A percentile compares a stretch with the other conserved stretches of the same genome.
Evolutionary conservation across 2,113 vertebrate species (phyloP).

Genomic region (Sander vitreus): DNA sequence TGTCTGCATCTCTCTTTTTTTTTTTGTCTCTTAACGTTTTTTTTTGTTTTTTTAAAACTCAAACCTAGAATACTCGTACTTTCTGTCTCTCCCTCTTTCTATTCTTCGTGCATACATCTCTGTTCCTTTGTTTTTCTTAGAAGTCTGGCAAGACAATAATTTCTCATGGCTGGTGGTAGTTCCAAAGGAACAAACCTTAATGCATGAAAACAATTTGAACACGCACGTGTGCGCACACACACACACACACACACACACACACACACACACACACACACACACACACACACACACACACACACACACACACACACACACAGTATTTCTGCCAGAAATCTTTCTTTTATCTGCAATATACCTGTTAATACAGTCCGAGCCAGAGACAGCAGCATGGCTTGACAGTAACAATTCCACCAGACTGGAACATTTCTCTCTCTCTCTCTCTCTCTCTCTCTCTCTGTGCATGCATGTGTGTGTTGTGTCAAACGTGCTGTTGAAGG

Average conservation of each 20-base stretch:
- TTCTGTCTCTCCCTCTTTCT: neutral
- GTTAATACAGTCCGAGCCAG: conserved; percentile 52
- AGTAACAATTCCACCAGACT: conserved; percentile 53
- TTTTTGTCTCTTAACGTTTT: neutral
- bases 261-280: conserved; percentile 11
- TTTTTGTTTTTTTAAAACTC: conserved; percentile 21
- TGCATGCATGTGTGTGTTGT: conserved; percentile 16
- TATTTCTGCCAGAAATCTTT: conserved; percentile 38
- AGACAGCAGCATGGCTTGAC: conserved; percentile 37
- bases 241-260: neutral
- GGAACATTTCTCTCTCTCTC: conserved; percentile 22
- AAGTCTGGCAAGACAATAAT: neutral
- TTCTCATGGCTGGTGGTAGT: neutral
- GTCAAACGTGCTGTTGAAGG: conserved; percentile 22
- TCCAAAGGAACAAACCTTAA: neutral
- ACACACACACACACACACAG: neutral
- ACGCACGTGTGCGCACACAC: too few relatives aligned
- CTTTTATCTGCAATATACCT: conserved; percentile 61
- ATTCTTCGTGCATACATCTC: neutral
- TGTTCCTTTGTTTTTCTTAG: neutral
- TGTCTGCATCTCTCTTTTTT: conserved; percentile 21
- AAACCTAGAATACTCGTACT: neutral
- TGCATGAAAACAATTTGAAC: neutral
- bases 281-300: neutral
- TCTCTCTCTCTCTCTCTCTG: neutral